A percentile compares a stretch with the other conserved stretches of the same genome.
Conservation (phyloP, 1,140 invertebrate species). For the Drosophila nannoptera region DNA sequence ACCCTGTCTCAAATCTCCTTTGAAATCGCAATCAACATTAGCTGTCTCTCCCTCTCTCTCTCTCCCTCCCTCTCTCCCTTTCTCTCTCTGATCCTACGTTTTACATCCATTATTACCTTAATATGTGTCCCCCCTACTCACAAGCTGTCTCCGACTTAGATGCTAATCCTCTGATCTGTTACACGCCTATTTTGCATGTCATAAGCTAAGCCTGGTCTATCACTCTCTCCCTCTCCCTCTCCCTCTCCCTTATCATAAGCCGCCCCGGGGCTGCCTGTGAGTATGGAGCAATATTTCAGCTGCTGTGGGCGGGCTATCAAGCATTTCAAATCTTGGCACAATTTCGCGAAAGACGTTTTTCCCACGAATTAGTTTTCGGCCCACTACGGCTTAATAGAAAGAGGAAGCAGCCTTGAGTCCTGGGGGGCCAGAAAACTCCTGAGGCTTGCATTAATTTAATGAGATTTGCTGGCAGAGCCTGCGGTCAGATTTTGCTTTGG, state of each 20-base stretch:
- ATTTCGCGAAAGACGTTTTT: slow-evolving; percentile 54
- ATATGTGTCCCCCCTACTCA: slow-evolving; percentile 2
- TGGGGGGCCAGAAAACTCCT: slow-evolving; percentile 39
- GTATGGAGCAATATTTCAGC: slow-evolving; percentile 13
- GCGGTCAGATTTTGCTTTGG: slow-evolving; percentile 59
- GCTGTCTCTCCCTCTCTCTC: not conserved
- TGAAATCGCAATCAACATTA: too few species aligned
- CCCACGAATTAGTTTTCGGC: slow-evolving; percentile 49
- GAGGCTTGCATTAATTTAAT: slow-evolving; percentile 77
- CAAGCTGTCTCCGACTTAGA: not conserved
- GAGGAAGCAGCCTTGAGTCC: not conserved
- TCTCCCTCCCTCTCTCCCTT: not conserved
- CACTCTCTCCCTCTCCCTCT: too few species aligned
- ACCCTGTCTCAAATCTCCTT: too few species aligned
- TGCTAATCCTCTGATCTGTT: slow-evolving; percentile 27
- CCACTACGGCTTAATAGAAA: not conserved
- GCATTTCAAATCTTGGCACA: slow-evolving; percentile 52
- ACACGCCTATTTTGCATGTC: slow-evolving; percentile 42
- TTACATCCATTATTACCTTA: slow-evolving; percentile 17
- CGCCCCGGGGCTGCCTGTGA: slow-evolving; percentile 9
- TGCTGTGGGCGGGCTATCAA: slow-evolving; percentile 38
- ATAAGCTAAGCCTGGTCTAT: slow-evolving; percentile 20
- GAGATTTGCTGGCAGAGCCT: slow-evolving; percentile 55
- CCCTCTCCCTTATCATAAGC: not conserved
- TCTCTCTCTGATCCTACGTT: not conserved